phyloP scores from a whole-genome alignment of 2,797 vertebrate genomes.

The Sarcophilus harrisii region DNA sequence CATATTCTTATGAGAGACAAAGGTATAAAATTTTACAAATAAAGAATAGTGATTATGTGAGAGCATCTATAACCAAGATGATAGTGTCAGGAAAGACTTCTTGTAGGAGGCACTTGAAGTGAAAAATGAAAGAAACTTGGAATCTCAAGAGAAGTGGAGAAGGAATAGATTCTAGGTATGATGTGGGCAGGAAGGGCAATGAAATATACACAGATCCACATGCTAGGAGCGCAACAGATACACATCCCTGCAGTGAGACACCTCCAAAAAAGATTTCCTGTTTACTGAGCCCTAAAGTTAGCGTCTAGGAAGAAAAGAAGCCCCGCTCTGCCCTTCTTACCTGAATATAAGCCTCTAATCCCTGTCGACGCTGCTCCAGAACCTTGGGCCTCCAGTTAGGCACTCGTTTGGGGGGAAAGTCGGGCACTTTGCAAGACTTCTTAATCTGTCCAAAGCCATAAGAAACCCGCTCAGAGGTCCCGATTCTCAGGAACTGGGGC shows the following conservation, averaged over 20 bases:
- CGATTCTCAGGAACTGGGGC: neutral
- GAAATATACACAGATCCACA: neutral
- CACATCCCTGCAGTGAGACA: neutral
- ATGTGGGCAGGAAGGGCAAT: neutral
- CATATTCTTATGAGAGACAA: neutral
- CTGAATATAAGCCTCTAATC: conserved; percentile 93
- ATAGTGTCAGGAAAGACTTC: neutral
- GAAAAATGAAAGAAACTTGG: neutral
- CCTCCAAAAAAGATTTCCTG: neutral
- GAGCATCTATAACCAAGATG: neutral
- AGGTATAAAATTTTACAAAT: neutral
- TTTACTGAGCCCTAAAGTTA: neutral
- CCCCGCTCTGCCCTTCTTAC: conserved; percentile 71
- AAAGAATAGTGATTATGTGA: neutral
- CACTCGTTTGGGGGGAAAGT: conserved; percentile 92
- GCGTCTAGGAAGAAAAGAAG: neutral
- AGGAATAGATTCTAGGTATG: neutral
- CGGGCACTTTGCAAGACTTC: conserved; percentile 92
- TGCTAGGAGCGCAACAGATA: neutral
- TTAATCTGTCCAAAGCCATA: conserved; percentile 87
- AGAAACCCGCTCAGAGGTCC: fast-evolving
- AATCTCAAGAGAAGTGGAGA: neutral
- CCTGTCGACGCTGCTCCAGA: conserved; percentile 92
- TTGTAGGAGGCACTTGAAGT: neutral
- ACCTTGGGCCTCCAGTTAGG: conserved; percentile 92